Conservation (phyloP, 2,797 vertebrate genomes). For the Myotis daubentonii region DNA sequence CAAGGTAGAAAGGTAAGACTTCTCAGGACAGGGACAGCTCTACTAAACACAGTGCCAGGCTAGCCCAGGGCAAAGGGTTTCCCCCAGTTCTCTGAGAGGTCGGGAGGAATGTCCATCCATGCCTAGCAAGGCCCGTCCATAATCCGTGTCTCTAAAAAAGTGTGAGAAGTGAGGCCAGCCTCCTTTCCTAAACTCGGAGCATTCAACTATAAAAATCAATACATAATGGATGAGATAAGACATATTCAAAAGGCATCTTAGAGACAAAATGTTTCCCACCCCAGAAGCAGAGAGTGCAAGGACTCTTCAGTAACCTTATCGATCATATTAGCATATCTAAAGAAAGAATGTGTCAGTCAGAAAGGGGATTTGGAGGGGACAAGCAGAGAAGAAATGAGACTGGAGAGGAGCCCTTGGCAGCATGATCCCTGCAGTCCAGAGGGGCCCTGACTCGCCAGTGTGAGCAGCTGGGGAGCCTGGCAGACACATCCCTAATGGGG, state of each 20-base stretch:
- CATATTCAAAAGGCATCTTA: conserved; percentile 21
- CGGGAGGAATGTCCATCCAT: neutral
- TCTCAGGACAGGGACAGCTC: conserved; percentile 6
- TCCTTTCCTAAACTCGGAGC: neutral
- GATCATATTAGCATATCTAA: conserved; percentile 73
- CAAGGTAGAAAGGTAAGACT: neutral
- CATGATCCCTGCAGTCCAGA: neutral
- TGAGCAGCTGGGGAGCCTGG: rapidly evolving
- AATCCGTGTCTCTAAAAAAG: neutral
- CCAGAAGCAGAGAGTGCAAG: neutral
- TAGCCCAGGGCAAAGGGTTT: neutral
- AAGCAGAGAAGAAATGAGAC: neutral
- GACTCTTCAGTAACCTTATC: conserved; percentile 40
- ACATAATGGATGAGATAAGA: conserved; percentile 48
- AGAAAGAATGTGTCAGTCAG: conserved; percentile 75
- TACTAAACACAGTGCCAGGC: neutral
- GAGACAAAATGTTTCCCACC: conserved; percentile 68
- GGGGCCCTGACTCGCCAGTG: neutral
- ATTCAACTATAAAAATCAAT: neutral
- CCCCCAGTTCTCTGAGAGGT: neutral
- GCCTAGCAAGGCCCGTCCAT: neutral
- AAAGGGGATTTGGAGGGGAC: conserved; percentile 37
- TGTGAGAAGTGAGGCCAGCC: conserved; percentile 7
- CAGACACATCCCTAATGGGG: neutral
- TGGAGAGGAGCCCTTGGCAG: neutral